These are phyloP conservation scores for Toxostoma redivivum DNA, from an alignment of 2,113 vertebrate genomes.

Conservation along the genomic window DNA sequence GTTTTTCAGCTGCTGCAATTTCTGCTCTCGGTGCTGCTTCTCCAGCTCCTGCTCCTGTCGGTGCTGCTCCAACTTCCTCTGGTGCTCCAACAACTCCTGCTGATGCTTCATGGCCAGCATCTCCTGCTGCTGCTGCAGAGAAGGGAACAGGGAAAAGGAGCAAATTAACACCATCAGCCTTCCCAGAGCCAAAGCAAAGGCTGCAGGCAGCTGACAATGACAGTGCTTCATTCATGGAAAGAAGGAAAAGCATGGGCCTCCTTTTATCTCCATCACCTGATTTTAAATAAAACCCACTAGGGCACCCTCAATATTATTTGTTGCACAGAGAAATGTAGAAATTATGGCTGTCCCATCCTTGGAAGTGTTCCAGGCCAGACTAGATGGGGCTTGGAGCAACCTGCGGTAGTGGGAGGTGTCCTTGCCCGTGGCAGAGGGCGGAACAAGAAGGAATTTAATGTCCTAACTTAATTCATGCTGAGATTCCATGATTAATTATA, in stretches of 20 bases:
- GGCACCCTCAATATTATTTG: background rate
- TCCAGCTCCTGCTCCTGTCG: conserved; percentile 94
- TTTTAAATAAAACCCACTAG: background rate
- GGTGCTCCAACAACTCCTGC: conserved; percentile 95
- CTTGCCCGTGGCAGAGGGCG: too few species aligned
- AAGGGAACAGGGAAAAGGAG: background rate
- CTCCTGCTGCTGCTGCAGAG: conserved; percentile 91
- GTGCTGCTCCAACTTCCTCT: conserved; percentile 93
- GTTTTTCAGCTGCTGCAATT: conserved; percentile 93
- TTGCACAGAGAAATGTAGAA: background rate
- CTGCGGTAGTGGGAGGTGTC: background rate
- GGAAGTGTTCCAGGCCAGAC: background rate
- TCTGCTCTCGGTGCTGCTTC: conserved; percentile 95
- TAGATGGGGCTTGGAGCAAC: background rate
- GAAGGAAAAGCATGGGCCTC: background rate
- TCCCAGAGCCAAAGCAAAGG: background rate
- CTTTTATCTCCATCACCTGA: background rate
- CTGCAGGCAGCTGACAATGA: background rate
- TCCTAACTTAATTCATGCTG: background rate
- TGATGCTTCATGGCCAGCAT: conserved; percentile 95
- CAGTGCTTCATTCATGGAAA: background rate
- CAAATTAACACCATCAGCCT: background rate
- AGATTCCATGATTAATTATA: background rate
- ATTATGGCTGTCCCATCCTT: background rate
- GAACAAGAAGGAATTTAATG: background rate